Evolutionary conservation across 2,888 invertebrate genomes (phyloP), one percentile per base, ranked within the genome.

Genomic region (Parnassius apollo): DNA sequence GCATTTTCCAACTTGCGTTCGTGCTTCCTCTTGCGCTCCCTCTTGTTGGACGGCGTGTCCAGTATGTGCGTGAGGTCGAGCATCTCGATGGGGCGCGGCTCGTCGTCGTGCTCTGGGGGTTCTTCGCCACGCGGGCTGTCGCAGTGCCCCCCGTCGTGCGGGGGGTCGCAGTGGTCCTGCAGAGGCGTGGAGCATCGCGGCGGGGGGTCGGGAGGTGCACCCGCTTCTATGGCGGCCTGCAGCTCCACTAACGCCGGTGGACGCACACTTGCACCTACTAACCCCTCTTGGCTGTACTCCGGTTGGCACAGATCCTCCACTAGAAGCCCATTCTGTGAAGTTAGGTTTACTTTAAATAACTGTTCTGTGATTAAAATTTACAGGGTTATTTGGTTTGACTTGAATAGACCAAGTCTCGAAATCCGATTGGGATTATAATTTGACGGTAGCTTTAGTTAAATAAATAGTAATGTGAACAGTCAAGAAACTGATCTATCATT

Each of bases 191-290:
- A 66, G 62, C 54, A 59, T 62, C 50, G 69, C 56, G 56, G 68
- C 55, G 65, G 69, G 66, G 62, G 62, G 61, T 65, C 68, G 12
- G 75, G 77, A 42, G 78, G 76, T 62, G 81, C 81, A 59, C 73
- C 78, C 50, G 83, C 86, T 54, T 65, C 76, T 61, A 87, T 72
- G 63, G 83, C 86, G 18, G 80, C 83, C 75, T 86, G 87, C 75
- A 88, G 83, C 76, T 88, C 83, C 66, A 75, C 53, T 61, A 87
- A 80, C 44, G 86, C 78, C 50, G 82, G 69, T 48, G 83, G 74
- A 2, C 78, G 82, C 66, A 76, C 74, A 9, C 68, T 46, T 1
- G 51, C 44, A 8, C 57, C 50, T 42, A 49, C 61, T 10, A 44
- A 58, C 66, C 52, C 35, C n/a, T 22, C 67, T 35, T 59, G 59